Evolutionary conservation across 2,113 vertebrate genomes (phyloP).

Genomic region (Hyaena hyaena): DNA sequence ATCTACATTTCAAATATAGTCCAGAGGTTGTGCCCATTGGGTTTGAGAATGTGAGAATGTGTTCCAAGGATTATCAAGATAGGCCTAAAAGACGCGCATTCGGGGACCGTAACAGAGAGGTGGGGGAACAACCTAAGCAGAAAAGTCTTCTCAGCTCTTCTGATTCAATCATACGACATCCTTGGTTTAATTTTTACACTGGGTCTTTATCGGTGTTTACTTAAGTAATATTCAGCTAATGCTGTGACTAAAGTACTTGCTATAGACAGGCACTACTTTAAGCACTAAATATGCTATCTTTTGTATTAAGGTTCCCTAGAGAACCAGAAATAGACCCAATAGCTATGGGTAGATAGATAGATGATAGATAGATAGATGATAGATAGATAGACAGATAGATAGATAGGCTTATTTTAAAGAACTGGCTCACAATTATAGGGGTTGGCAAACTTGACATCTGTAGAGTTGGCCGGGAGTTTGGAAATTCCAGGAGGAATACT

Average conservation of each 20-base stretch:
- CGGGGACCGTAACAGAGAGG: not conserved
- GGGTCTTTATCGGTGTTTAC: not conserved
- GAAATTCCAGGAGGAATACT: not conserved
- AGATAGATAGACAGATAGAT: not conserved
- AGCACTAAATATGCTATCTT: not conserved
- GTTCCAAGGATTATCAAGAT: not conserved
- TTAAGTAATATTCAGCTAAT: not conserved
- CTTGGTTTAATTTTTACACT: not conserved
- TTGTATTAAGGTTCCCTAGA: not conserved
- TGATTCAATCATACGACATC: not conserved
- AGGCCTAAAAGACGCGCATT: not conserved
- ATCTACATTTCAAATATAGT: too few species aligned
- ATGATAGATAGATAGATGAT: not conserved
- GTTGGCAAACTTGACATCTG: not conserved
- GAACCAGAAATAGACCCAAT: not conserved
- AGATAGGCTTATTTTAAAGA: not conserved
- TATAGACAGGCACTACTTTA: not conserved
- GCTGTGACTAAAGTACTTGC: not conserved
- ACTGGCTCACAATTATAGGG: not conserved
- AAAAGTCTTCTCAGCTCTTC: not conserved
- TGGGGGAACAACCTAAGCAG: not conserved
- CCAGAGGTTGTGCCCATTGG: not conserved
- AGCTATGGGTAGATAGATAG: fast-evolving
- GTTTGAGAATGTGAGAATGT: not conserved
- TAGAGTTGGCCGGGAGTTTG: not conserved